A percentile compares a stretch with the other conserved stretches of the same genome.
Evolutionary conservation across 53 echinoderm and acorn worm genomes (phyloP).

Genomic region (Luidia sarsii): DNA sequence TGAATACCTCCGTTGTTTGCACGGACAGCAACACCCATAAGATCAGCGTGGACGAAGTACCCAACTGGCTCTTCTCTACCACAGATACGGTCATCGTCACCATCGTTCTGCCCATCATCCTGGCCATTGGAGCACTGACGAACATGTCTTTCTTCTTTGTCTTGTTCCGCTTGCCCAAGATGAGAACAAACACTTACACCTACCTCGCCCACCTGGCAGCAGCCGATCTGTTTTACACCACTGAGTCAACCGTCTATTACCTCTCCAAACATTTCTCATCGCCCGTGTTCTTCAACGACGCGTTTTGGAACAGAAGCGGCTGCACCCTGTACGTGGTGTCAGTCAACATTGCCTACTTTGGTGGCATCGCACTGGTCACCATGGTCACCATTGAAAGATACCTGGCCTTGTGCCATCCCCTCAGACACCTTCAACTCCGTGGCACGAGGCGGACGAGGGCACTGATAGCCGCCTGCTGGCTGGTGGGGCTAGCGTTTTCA

Average conservation of each 20-base stretch:
- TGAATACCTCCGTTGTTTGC: no score
- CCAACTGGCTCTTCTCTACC: not conserved
- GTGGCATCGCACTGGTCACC: not conserved
- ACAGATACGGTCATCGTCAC: slow-evolving; percentile 37
- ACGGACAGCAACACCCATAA: no score
- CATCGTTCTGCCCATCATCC: slow-evolving; percentile 24
- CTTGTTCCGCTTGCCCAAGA: slow-evolving; percentile 9
- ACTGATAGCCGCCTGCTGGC: slow-evolving; percentile 12
- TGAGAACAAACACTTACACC: slow-evolving; percentile 16
- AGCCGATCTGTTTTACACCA: slow-evolving; percentile 32
- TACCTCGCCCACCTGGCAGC: slow-evolving; percentile 32
- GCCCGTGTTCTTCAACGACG: not conserved
- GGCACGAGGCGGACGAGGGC: not conserved
- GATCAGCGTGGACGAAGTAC: no score
- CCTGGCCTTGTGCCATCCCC: slow-evolving; percentile 24
- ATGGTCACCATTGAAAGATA: slow-evolving; percentile 5
- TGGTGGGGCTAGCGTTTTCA: slow-evolving; percentile 1
- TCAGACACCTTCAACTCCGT: slow-evolving; percentile 13
- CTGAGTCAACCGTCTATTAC: not conserved
- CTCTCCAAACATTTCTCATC: not conserved
- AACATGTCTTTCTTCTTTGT: slow-evolving; percentile 41
- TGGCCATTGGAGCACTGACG: slow-evolving; percentile 10
- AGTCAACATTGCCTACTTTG: not conserved
- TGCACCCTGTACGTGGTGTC: no score
- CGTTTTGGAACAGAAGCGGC: not conserved